A percentile compares a stretch with the other conserved stretches of the same genome.
Conservation (phyloP, 1,140 invertebrate genomes). For the Papilio xuthus region DNA sequence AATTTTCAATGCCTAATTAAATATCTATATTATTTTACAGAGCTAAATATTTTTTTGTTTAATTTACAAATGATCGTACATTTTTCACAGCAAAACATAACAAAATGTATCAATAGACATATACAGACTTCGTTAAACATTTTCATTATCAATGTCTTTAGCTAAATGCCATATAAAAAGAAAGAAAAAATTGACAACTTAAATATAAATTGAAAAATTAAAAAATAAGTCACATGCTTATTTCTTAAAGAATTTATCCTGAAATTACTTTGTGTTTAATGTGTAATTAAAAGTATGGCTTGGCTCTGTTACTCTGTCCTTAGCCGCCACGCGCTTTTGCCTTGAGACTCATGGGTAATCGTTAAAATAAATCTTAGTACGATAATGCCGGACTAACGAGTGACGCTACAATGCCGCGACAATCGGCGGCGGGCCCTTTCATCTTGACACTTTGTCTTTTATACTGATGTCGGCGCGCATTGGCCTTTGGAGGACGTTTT, state of each 20-base stretch:
- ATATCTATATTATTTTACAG: no score
- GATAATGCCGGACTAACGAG: constrained; percentile 76
- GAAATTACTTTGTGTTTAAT: constrained; percentile 23
- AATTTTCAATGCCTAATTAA: no score
- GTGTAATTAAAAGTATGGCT: constrained; percentile 3
- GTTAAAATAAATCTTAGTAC: constrained; percentile 78
- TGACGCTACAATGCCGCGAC: constrained; percentile 77
- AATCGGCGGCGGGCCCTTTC: constrained; percentile 75
- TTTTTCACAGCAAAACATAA: no score
- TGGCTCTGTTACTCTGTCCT: not conserved
- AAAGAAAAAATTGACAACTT: no score
- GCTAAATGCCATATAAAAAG: no score
- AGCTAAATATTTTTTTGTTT: no score
- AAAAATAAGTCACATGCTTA: not conserved
- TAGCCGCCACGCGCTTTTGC: constrained; percentile 40
- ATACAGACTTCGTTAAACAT: no score
- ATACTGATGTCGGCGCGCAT: constrained; percentile 51
- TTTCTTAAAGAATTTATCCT: constrained; percentile 31
- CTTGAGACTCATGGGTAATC: constrained; percentile 65
- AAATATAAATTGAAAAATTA: no score
- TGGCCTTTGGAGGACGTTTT: constrained; percentile 46
- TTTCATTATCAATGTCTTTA: no score
- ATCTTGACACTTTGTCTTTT: constrained; percentile 78
- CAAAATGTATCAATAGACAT: no score
- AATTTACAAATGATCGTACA: no score